Base-by-base conservation (phyloP, 2,797 vertebrate genomes). In the Luscinia megarhynchos region DNA sequence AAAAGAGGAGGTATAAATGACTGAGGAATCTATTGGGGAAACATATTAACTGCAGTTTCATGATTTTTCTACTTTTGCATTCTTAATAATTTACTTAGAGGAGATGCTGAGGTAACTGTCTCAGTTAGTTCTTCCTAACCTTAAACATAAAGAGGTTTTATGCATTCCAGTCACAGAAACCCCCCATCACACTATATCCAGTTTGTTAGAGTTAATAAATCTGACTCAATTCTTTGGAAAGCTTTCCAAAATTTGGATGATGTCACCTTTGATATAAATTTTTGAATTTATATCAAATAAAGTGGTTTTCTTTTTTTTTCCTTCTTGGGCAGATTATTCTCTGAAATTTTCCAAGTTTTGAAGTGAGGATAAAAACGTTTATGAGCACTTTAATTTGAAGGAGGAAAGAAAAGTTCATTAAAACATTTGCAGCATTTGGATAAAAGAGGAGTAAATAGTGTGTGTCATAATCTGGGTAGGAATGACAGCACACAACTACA, bases 31-130 rank as follows among this genome's bases (percentile, higher is more conserved):
- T 78, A 50, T 63, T 57, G 81, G n/a, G 43, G 73, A 91, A 89
- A 91, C 58, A 75, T 40, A 95, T 85, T 95, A 92, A 95, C 91
- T 92, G 36, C 61, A 87, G 50, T 73, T 95, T 87, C 57, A 72
- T 66, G 15, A n/a, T 55, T 10, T 93, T 50, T 80, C 57, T 85
- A 12, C 62, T 32, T 89, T 68, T 75, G 30, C 41, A 38, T 87
- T 91, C 66, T 87, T 93, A 92, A 89, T 90, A 75, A 87, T 78
- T 94, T 84, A 83, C 76, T 85, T 84, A 38, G 24, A 77, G 32
- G 46, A 84, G 40, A 78, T 84, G n/a, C 18, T 75, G 45, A 74
- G 43, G n/a, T 77, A 10, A 45, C 36, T n/a, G 2, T 30, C 46
- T 77, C n/a, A 80, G 38, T 80, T 46, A 76, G 57, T 30, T 77